These are phyloP conservation scores for Pollachius pollachius DNA, from an alignment of 2,113 vertebrate genomes.

Conservation along the genomic window DNA sequence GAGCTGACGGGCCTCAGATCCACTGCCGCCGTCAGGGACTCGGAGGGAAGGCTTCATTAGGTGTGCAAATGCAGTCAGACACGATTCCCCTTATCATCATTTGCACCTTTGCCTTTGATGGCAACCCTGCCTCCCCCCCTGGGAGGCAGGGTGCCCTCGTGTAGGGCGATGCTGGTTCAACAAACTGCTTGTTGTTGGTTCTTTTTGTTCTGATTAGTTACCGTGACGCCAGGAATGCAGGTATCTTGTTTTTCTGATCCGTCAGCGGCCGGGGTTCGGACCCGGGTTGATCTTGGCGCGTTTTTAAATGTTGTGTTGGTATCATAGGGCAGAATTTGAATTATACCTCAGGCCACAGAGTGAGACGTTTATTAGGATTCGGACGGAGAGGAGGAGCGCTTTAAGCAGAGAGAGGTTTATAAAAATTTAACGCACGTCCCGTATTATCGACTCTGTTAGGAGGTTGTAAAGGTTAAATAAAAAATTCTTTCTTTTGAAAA, in stretches of 20 bases:
- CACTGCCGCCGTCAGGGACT: neutral
- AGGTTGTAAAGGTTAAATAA: neutral
- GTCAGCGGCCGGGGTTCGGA: neutral
- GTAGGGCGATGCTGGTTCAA: too few species aligned
- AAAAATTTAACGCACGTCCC: too few species aligned
- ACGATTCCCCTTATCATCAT: constrained; percentile 40
- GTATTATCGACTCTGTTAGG: too few species aligned
- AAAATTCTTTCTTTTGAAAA: neutral
- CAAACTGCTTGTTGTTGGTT: too few species aligned
- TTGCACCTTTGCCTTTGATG: constrained; percentile 26
- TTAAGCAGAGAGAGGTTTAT: too few species aligned
- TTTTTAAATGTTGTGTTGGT: constrained; percentile 19
- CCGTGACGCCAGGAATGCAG: too few species aligned
- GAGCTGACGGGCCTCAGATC: too few species aligned
- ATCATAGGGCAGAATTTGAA: constrained; percentile 14
- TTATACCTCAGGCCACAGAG: constrained; percentile 12
- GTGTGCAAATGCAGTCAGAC: constrained; percentile 54
- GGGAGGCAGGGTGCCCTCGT: too few species aligned
- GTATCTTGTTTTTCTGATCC: neutral
- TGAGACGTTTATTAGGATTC: neutral
- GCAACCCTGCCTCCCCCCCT: too few species aligned
- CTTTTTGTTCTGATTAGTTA: too few species aligned
- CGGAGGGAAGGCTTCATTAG: constrained; percentile 25
- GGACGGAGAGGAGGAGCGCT: too few species aligned
- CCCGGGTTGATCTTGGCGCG: constrained; percentile 11